Base-by-base conservation (phyloP, 2,113 vertebrate genomes). In the Coregonus clupeaformis region DNA sequence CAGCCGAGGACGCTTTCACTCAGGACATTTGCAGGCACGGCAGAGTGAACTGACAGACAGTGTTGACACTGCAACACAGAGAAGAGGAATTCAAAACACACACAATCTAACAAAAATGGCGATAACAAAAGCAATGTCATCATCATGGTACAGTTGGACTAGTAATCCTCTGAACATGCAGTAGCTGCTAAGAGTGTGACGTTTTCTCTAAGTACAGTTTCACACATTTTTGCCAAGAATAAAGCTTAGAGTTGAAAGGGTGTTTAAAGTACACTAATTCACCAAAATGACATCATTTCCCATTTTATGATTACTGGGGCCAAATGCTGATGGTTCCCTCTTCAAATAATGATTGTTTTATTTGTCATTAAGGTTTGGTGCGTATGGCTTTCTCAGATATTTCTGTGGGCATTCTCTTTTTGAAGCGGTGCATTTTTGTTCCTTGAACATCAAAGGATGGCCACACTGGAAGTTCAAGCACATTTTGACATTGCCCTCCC, bases 391-490 rank as follows among this genome's bases (percentile, higher is more conserved):
- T 83, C n/a, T 72, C 69, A 80, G 70, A 66, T 73, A 80, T 62
- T 73, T 82, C 77, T 82, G 80, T 79, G 81, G 84, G 52, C 75
- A 72, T 83, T 82, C 84, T 76, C 22, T 67, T 25, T 60, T 85
- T 84, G 84, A 89, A 90, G 89, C 81, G 68, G 71, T 47, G 71
- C 73, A 49, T 66, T 30, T 66, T 63, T 49, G 11, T 49, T 65
- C 71, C 72, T 68, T 29, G 75, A 83, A 90, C 90, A 88, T 92
- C 88, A 92, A 91, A 91, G 90, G 81, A 78, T 4, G 86, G 84
- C 85, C 90, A 90, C 88, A 89, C 82, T 85, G 79, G 80, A 81
- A 88, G 81, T 86, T 85, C 88, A 88, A 90, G 82, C 86, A 78
- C 79, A 81, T 86, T 89, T 88, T 90, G 87, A 87, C 86, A 86